Base-by-base conservation (phyloP, 2,797 vertebrate species). In the Erethizon dorsatum region DNA sequence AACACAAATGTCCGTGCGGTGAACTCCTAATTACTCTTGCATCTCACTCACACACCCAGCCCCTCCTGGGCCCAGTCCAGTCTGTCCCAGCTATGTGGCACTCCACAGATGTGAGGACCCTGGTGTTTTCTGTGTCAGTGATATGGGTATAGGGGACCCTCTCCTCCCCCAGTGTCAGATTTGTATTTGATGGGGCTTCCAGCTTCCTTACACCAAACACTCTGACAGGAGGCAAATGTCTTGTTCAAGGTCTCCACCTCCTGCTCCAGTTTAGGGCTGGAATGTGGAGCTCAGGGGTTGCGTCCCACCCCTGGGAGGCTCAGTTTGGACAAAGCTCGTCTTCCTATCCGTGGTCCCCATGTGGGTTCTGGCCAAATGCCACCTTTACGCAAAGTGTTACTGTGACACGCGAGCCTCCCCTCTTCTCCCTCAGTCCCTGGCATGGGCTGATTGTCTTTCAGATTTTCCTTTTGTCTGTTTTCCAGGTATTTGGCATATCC, bases 361-460 rank as follows among this genome's bases (percentile, higher is more conserved):
- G 52, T 95, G 95, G 94, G 89, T 45, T 83, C 97, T 91, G 90
- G 98, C 97, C 97, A 94, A 96, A 90, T 73, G 79, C 95, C 75
- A 41, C 96, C 91, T 75, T 97, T 90, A 91, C 96, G 50, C 91
- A 95, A 95, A 97, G 95, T 91, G 83, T 95, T 77, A 45, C 96
- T 98, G 96, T 97, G 97, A 90, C n/a, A 54, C 31, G 86, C 96
- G 97, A 96, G 94, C 83, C 84, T 31, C 92, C 96, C 94, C 97
- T 84, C 82, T 12, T 31, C 69, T 37, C 22, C 18, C 41, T 41
- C 41, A 0, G 0, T 10, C 33, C 31, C 94, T 94, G 90, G 97
- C 97, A 97, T 98, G 98, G 97, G 98, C 94, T 98, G n/a, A 0
- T 97, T 96, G 97, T 98, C 98, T 98, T 97, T 97, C 97, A 90